Evolutionary conservation across 2,888 invertebrate genomes (phyloP).

Genomic region (Aphrophora alni): DNA sequence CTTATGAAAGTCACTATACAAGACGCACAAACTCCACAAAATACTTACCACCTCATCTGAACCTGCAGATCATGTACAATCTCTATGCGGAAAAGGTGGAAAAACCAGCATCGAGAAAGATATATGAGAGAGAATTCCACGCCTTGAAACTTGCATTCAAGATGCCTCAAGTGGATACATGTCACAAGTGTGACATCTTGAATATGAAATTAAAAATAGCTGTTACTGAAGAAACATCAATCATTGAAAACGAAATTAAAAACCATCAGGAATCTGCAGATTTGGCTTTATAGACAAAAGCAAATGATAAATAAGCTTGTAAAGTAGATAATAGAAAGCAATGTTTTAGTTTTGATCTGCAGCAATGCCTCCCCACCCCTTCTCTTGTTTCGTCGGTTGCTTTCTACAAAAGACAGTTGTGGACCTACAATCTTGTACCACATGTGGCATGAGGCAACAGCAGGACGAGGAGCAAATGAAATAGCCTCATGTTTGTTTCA

Average conservation of each 20-base stretch:
- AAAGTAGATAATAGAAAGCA: conserved; percentile 23
- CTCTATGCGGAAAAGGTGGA: conserved; percentile 10
- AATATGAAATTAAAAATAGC: too few species aligned
- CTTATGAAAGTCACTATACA: conserved; percentile 18
- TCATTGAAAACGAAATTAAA: too few species aligned
- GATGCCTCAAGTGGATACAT: too few species aligned
- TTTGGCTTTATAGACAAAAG: too few species aligned
- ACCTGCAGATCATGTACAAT: conserved; percentile 7
- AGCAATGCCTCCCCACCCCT: conserved; percentile 40
- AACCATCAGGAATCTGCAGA: too few species aligned
- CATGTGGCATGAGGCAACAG: too few species aligned
- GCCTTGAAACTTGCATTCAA: too few species aligned
- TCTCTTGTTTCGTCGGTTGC: conserved; percentile 12
- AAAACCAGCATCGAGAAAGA: conserved; percentile 23
- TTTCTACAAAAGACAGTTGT: too few species aligned
- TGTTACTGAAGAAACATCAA: too few species aligned
- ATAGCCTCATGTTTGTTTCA: too few species aligned
- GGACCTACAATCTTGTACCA: conserved; percentile 11
- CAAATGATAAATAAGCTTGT: conserved; percentile 33
- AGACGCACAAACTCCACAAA: not conserved
- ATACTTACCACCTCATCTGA: conserved; percentile 23
- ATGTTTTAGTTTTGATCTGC: conserved; percentile 37
- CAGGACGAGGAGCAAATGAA: too few species aligned
- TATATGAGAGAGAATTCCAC: conserved; percentile 38
- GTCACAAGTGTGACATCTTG: too few species aligned